These are phyloP conservation scores for Notolepis coatsorum DNA, from an alignment of 2,797 vertebrate species.

Conservation along the genomic window DNA sequence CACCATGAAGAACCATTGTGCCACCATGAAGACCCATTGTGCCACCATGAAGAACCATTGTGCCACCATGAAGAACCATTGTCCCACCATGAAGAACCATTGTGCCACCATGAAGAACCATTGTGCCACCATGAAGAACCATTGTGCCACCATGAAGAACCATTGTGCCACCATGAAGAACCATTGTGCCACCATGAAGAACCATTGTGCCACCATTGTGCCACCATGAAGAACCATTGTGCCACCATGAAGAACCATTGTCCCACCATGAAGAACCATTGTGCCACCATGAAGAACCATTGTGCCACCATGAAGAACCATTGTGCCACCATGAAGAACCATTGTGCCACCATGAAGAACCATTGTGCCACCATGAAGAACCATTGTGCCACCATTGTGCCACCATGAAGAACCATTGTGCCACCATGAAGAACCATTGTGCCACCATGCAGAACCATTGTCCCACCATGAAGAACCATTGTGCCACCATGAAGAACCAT, in stretches of 20 bases:
- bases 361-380: slow-evolving; percentile 54
- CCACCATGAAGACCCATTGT: slow-evolving; percentile 54
- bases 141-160: slow-evolving; percentile 53
- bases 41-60: slow-evolving; percentile 50
- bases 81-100: slow-evolving; percentile 51
- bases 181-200: slow-evolving; percentile 54
- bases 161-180: slow-evolving; percentile 54
- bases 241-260: slow-evolving; percentile 50
- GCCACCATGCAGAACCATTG: too few relatives aligned
- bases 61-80: slow-evolving; percentile 51
- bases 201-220: slow-evolving; percentile 51
- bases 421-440: slow-evolving; percentile 54
- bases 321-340: slow-evolving; percentile 54
- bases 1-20: slow-evolving; percentile 58
- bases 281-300: slow-evolving; percentile 51
- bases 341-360: slow-evolving; percentile 53
- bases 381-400: slow-evolving; percentile 53
- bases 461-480: slow-evolving; percentile 55
- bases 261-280: slow-evolving; percentile 51
- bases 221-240: slow-evolving; percentile 59
- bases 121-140: slow-evolving; percentile 54
- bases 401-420: slow-evolving; percentile 58
- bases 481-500: slow-evolving; percentile 51
- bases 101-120: slow-evolving; percentile 52
- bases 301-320: slow-evolving; percentile 52